Percentiles rank a stretch among this genome's conserved stretches.
Evolutionary conservation across 2,113 vertebrate genomes (phyloP).

Genomic region (Galbula dea): DNA sequence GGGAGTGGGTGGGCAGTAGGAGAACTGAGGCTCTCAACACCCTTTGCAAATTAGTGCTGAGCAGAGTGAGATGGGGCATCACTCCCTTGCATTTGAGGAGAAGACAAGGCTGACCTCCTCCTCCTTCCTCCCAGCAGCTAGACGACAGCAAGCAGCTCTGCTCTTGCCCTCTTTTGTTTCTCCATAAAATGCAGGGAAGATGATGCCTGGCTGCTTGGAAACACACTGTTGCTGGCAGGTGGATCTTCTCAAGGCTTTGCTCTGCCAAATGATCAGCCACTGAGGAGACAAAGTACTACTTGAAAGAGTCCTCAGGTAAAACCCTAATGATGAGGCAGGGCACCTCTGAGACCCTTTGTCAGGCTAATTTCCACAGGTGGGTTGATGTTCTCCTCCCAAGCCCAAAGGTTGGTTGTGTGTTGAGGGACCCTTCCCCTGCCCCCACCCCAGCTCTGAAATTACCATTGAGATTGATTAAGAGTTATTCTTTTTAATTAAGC

Average conservation of each 20-base stretch:
- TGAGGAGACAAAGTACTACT: not conserved
- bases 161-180: not conserved
- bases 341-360: not conserved
- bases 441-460: not conserved
- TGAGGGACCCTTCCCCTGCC: not conserved
- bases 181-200: not conserved
- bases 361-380: not conserved
- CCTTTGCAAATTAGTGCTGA: not conserved
- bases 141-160: not conserved
- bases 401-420: not conserved
- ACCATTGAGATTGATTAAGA: not conserved
- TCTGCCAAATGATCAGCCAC: not conserved
- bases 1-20: not conserved
- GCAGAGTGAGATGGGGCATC: not conserved
- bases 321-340: not conserved
- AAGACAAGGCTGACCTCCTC: not conserved
- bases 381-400: not conserved
- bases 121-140: not conserved
- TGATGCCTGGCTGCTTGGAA: not conserved
- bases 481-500: slow-evolving; percentile 41
- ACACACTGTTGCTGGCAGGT: not conserved
- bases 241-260: not conserved
- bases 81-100: not conserved
- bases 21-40: not conserved
- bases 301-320: not conserved